Evolutionary conservation across 2,888 invertebrate genomes (phyloP).

Genomic region (Biston stratarius): DNA sequence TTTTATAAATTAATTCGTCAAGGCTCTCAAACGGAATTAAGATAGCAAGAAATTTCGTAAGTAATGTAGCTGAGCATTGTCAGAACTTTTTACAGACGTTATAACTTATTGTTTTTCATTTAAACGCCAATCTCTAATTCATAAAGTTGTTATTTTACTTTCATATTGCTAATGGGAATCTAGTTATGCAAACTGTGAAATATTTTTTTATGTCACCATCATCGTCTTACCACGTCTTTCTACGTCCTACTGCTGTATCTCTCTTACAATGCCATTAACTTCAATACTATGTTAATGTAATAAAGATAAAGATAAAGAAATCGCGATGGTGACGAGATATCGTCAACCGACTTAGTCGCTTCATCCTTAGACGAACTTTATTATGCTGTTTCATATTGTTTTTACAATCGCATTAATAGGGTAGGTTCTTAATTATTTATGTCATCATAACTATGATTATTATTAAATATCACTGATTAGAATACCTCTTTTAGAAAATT

Average conservation of each 20-base stretch:
- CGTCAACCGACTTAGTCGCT: no score
- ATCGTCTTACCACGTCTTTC: neutral
- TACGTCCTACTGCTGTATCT: neutral
- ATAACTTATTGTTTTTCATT: constrained; percentile 46
- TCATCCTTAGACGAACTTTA: no score
- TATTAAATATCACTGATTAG: neutral
- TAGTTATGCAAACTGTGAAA: neutral
- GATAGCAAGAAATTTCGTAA: constrained; percentile 55
- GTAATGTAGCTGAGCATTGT: constrained; percentile 49
- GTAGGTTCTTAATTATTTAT: no score
- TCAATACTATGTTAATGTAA: no score
- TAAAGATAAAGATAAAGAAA: no score
- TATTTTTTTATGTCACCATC: neutral
- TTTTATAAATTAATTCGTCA: constrained; percentile 69
- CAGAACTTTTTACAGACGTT: constrained; percentile 42
- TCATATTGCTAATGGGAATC: neutral
- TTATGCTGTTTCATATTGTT: no score
- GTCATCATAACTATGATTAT: no score
- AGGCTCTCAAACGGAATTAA: constrained; percentile 62
- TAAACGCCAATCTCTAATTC: neutral
- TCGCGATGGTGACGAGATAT: no score
- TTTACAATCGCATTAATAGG: no score
- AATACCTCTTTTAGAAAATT: neutral
- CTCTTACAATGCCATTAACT: no score
- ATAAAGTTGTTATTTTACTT: neutral